Conservation (phyloP, 2,888 invertebrate species). For the Melinaea marsaeus region DNA sequence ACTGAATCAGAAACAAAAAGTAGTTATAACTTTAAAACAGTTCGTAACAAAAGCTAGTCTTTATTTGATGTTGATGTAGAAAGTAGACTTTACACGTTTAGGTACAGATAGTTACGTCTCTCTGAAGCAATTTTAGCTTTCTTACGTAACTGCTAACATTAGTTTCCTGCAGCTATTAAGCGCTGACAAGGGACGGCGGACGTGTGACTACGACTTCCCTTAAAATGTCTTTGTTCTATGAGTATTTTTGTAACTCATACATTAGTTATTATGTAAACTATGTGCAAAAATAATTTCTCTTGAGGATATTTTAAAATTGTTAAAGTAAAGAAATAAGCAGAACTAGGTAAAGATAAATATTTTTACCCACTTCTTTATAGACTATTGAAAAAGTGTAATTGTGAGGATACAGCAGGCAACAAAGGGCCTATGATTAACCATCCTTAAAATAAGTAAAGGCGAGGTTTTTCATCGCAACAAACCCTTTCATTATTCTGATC, state of each 20-base stretch:
- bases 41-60: conserved; percentile 5
- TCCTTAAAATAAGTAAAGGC: conserved; percentile 3
- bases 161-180: conserved; percentile 14
- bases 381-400: not conserved
- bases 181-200: conserved; percentile 9
- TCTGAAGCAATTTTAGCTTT: conserved; percentile 9
- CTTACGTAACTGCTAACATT: conserved; percentile 11
- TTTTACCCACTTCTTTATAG: not conserved
- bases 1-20: conserved; percentile 6
- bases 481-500: conserved; percentile 21
- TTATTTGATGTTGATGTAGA: conserved; percentile 1
- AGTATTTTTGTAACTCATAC: not conserved
- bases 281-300: too few relatives aligned
- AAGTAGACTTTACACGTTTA: conserved; percentile 3
- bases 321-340: too few relatives aligned
- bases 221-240: conserved; percentile 6
- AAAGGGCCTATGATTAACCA: not conserved
- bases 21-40: conserved; percentile 6
- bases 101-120: conserved; percentile 13
- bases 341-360: too few relatives aligned
- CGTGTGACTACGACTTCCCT: conserved; percentile 8
- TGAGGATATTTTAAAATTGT: too few relatives aligned
- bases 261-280: not conserved
- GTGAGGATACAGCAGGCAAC: not conserved
- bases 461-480: conserved; percentile 7